Base-by-base conservation (phyloP, 2,113 vertebrate species). In the Colossoma macropomum region DNA sequence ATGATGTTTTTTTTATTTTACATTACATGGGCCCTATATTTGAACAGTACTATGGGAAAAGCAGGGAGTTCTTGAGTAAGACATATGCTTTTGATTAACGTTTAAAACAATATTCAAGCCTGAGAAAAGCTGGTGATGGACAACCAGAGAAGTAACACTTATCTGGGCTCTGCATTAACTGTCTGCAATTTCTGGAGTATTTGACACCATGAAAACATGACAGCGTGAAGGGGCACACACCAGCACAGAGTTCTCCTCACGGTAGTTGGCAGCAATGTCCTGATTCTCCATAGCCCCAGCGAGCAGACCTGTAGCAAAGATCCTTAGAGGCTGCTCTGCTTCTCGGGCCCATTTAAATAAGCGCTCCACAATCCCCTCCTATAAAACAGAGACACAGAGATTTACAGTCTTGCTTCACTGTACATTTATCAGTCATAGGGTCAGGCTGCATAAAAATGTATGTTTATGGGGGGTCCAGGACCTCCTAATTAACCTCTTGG, bases 201-300 rank as follows among this genome's bases (percentile, higher is more conserved):
- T 16, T 19, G 23, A 13, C n/a, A 15, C 25, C 8, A 68, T 56
- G 30, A 80, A 54, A 52, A 69, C 68, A 25, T 27, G n/a, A 48
- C 34, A 71, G 17, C 34, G 4, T 70, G 23, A 28, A 19, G 23
- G 5, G 30, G 19, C 21, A 62, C 27, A 52, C 23, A 99, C 98
- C 95, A 99, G 48, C 41, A 97, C 95, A 3, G 97, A 99, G 93
- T 99, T 99, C 91, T 99, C 98, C 74, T 99, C 98, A 70, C 98
- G 95, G 88, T 99, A 99, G 93, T 99, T 99, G 66, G 98, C 98
- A 89, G 98, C 98, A 77, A 99, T 99, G 89, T 99, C 98, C 92
- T 99, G 98, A 91, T 99, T 99, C 94, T 99, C 98, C 98, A 99
- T 99, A 85, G 97, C 98, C 56, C 97, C 97, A n/a, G 97, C 98